phyloP scores from a whole-genome alignment of 2,113 vertebrate genomes.

The Xenopus borealis region DNA sequence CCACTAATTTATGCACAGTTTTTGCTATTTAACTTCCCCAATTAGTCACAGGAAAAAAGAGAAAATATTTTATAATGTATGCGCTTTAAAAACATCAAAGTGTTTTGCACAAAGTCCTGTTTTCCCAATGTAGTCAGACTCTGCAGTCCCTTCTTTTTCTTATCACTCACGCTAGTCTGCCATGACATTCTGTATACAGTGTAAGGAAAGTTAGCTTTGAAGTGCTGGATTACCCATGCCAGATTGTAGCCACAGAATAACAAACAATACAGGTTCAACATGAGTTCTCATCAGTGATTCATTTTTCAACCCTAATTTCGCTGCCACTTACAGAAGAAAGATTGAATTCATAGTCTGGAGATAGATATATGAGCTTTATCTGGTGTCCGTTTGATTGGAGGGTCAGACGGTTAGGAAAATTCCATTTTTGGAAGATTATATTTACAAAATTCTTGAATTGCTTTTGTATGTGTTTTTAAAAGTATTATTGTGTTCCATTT shows the following conservation, averaged over 20 bases:
- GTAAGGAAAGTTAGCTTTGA: constrained; percentile 79
- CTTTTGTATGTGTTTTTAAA: constrained; percentile 67
- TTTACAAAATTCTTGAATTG: constrained; percentile 55
- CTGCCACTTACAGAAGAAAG: constrained; percentile 79
- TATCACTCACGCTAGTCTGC: constrained; percentile 79
- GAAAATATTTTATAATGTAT: constrained; percentile 55
- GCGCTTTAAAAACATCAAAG: constrained; percentile 87
- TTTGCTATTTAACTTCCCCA: neutral
- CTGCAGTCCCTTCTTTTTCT: constrained; percentile 78
- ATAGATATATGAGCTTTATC: constrained; percentile 75
- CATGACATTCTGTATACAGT: constrained; percentile 91
- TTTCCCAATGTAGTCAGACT: constrained; percentile 74
- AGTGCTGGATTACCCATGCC: constrained; percentile 80
- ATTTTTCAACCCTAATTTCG: constrained; percentile 82
- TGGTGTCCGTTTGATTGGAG: constrained; percentile 67
- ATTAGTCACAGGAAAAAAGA: neutral
- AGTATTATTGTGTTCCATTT: constrained; percentile 64
- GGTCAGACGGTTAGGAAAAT: constrained; percentile 67
- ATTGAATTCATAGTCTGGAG: constrained; percentile 74
- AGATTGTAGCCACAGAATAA: constrained; percentile 87
- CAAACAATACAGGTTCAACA: constrained; percentile 80
- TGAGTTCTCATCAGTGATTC: constrained; percentile 80
- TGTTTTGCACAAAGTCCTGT: constrained; percentile 63
- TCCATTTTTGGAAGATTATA: constrained; percentile 63
- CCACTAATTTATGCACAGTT: neutral